Base-by-base conservation (phyloP, 2,888 invertebrate genomes). In the Ferdinandea cuprea region DNA sequence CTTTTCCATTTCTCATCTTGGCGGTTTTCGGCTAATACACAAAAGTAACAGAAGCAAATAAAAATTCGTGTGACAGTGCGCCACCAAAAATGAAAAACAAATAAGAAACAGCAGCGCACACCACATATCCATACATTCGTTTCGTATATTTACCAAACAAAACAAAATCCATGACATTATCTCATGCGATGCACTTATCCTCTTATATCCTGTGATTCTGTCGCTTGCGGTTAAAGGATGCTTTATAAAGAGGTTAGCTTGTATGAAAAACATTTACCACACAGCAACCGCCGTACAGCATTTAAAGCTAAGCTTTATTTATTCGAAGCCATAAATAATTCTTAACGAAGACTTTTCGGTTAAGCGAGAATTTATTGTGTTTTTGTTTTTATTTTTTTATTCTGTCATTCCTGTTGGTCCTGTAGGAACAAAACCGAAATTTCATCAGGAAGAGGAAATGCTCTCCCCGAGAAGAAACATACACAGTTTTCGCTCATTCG, bases 251-350 rank as follows among this genome's bases (percentile, higher is more conserved):
- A 83, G 72, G 83, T 78, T 83, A 73, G 72, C 66, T 78, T 83
- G 77, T 68, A 83, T 73, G 74, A 65, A 73, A 73, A 69, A 80
- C 76, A 72, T 76, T 71, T 74, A 66, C 79, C 71, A 74, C 72
- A 77, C 78, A 71, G 32, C 65, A 71, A 76, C 79, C 78, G 73
- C 76, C 65, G 80, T 61, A 80, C 74, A 80, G 66, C 86, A 85
- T 85, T 87, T 87, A 87, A 87, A 85, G 85, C 86, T 87, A 87
- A 87, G 86, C 87, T 86, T 86, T 87, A 87, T 87, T 87, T 87
- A 87, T 87, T 87, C 86, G 79, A 85, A 85, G 85, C 85, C 85
- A 87, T 87, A 87, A 87, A 87, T 87, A 87, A 87, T 87, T 85
- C 86, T 87, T 86, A 87, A 86, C 85, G 81, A 85, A 78, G 72